phyloP scores from a whole-genome alignment of 2,113 vertebrate genomes.

The Gallinago jamesoni region DNA sequence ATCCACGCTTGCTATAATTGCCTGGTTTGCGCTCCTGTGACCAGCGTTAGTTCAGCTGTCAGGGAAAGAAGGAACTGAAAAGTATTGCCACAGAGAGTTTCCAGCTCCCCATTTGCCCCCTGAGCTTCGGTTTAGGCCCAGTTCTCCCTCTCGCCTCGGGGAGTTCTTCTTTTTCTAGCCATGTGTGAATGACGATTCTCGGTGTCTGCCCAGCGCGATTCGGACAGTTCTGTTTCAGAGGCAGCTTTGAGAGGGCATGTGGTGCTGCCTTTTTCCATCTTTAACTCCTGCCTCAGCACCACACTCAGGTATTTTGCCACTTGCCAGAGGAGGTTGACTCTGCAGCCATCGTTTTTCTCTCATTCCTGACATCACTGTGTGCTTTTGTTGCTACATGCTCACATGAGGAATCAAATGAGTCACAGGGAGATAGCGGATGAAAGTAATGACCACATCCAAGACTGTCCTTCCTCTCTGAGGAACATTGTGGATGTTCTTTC shows the following conservation, averaged over 20 bases:
- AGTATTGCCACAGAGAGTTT: neutral
- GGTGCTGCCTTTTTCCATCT: neutral
- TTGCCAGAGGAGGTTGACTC: neutral
- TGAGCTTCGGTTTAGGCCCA: neutral
- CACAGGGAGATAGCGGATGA: rapidly evolving
- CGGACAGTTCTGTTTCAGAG: neutral
- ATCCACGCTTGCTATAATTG: neutral
- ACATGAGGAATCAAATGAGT: neutral
- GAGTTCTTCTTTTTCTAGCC: neutral
- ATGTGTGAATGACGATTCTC: rapidly evolving
- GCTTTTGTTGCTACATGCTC: neutral
- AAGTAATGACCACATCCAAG: neutral
- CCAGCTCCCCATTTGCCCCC: neutral
- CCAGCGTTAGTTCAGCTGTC: slow-evolving; percentile 5
- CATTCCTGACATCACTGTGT: neutral
- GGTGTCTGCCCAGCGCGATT: rapidly evolving
- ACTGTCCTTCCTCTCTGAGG: neutral
- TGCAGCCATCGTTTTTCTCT: neutral
- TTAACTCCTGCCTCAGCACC: neutral
- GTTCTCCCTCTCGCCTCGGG: neutral
- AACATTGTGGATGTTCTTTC: neutral
- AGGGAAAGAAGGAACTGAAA: neutral
- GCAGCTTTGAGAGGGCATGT: neutral
- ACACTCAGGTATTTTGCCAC: neutral
- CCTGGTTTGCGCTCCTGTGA: neutral